phyloP scores from a whole-genome alignment of 1,140 invertebrate species.

The Drosophila parvula region DNA sequence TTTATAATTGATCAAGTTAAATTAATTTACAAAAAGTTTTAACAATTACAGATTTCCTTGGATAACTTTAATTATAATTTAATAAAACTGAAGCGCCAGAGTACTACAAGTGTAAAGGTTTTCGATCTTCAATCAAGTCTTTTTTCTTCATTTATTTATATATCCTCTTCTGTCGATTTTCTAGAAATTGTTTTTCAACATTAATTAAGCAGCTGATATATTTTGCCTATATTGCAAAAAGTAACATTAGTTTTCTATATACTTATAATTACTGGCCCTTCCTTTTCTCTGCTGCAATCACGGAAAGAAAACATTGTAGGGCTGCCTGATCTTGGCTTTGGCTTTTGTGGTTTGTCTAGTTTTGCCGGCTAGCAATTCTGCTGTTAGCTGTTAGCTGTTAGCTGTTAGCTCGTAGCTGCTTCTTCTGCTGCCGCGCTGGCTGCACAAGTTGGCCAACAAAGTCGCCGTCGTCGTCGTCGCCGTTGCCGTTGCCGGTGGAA shows the following conservation, averaged over 20 bases:
- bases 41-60: too few species aligned
- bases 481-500: slow-evolving; percentile 62
- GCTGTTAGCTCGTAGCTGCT: slow-evolving; percentile 4
- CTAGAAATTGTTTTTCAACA: too few species aligned
- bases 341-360: slow-evolving; percentile 64
- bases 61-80: too few species aligned
- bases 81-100: too few species aligned
- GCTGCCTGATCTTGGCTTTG: slow-evolving; percentile 12
- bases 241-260: background rate
- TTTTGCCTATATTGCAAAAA: too few species aligned
- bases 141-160: background rate
- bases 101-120: too few species aligned
- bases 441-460: slow-evolving; percentile 67
- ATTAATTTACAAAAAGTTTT: too few species aligned
- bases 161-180: too few species aligned
- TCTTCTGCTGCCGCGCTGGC: slow-evolving; percentile 49
- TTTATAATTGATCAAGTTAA: too few species aligned
- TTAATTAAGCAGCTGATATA: background rate
- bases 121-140: too few species aligned
- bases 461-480: slow-evolving; percentile 39
- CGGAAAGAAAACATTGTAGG: background rate
- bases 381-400: background rate
- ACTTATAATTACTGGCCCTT: background rate
- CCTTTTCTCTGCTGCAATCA: slow-evolving; percentile 7
- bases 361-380: slow-evolving; percentile 25